Base-by-base conservation (phyloP, 2,113 vertebrate genomes). In the Saccopteryx bilineata region DNA sequence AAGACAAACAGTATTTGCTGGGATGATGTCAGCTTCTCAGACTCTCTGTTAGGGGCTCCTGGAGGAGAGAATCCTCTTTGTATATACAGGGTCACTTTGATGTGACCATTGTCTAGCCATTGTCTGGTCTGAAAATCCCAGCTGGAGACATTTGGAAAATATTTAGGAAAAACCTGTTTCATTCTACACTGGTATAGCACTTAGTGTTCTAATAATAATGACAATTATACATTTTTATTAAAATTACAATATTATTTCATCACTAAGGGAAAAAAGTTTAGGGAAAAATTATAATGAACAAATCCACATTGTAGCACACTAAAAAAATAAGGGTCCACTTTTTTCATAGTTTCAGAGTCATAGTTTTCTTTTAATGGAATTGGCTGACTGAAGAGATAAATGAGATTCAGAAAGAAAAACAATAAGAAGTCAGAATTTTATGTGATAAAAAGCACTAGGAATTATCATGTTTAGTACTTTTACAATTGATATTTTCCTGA, bases 281-380 rank as follows among this genome's bases (percentile, higher is more conserved):
- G 18, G 19, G 19, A 19, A 83, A 83, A 80, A 48, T 87, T 81
- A 74, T 82, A 81, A 95, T 63, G 24, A 86, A 1, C 7, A 95
- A 81, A 91, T 91, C 9, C 24, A 50, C 18, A 90, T 58, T 33
- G 65, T 4, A 33, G 7, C 5, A 18, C 19, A 66, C 12, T 91
- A 60, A 68, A 66, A 66, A 87, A 71, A 19, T 63, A 79, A 33
- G 0, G 5, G 50, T 26, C 17, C 1, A 74, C 1, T 18, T 88
- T 68, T 61, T 76, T 14, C 26, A 58, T 46, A 63, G 33, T 84
- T 71, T 82, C 2, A 50, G 26, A 74, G 24, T 88, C 76, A 28
- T 76, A 39, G 58, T 91, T 92, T 96, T 79, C 24, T 26, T 97
- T 89, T 86, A 92, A 63, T 85, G 26, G 5, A 86, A 60, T 69